Conservation (phyloP, 2,888 invertebrate species). For the Stenichneumon culpator region DNA sequence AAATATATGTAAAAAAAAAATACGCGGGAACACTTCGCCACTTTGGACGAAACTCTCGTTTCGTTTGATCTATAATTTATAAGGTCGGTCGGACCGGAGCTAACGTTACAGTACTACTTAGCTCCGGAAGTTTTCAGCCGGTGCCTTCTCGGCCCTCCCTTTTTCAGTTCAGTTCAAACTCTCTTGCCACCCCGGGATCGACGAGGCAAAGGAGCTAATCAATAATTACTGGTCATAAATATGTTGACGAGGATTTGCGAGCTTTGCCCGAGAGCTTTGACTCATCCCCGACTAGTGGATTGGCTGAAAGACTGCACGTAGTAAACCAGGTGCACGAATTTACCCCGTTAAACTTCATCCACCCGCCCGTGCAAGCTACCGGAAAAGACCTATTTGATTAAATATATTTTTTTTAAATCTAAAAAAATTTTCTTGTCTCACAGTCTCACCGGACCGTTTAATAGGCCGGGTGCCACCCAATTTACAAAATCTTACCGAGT, state of each 20-base stretch:
- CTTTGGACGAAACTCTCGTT: conserved; percentile 35
- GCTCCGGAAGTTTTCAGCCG: conserved; percentile 26
- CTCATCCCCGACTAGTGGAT: conserved; percentile 9
- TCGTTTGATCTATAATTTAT: conserved; percentile 71
- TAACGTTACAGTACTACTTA: conserved; percentile 13
- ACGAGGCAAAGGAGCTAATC: conserved; percentile 69
- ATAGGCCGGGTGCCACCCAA: no score
- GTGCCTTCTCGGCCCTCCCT: conserved; percentile 30
- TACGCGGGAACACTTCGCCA: conserved; percentile 18
- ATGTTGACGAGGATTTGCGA: conserved; percentile 50
- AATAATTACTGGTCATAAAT: conserved; percentile 71
- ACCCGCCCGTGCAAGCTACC: no score
- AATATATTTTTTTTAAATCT: no score
- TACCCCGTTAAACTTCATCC: neutral
- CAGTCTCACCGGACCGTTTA: no score
- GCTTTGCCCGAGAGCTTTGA: conserved; percentile 16
- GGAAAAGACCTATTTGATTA: no score
- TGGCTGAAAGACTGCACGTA: neutral
- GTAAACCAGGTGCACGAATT: neutral
- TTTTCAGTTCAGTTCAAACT: conserved; percentile 20
- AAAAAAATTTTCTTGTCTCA: no score
- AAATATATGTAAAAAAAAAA: conserved; percentile 1
- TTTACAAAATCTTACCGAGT: no score
- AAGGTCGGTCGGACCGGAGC: conserved; percentile 42
- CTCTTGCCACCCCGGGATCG: conserved; percentile 18